Conservation (phyloP, 2,113 vertebrate genomes). For the Bos javanicus region DNA sequence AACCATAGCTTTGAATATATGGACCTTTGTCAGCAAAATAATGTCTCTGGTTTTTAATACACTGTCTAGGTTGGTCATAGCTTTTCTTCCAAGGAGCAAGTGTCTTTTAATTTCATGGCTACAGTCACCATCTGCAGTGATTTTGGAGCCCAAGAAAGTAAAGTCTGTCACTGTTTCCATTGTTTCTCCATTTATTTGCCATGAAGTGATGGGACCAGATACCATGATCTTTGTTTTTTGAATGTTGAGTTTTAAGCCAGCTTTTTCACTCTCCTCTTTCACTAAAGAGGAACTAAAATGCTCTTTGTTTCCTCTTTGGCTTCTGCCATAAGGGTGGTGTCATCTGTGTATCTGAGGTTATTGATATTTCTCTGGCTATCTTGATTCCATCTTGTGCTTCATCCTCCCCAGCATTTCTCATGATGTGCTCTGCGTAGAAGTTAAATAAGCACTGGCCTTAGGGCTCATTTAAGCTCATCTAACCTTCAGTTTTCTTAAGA, state of each 20-base stretch:
- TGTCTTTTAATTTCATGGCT: neutral
- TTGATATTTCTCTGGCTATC: neutral
- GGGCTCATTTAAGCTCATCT: neutral
- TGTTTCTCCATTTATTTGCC: neutral
- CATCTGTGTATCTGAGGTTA: neutral
- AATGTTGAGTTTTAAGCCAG: neutral
- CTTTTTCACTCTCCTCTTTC: neutral
- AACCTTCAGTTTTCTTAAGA: neutral
- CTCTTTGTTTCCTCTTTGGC: neutral
- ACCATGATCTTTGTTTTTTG: neutral
- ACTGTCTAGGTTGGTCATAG: neutral
- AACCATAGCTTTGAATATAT: neutral
- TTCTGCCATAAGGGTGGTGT: neutral
- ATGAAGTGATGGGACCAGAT: neutral
- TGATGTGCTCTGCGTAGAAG: neutral
- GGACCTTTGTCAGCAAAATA: neutral
- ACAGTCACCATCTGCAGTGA: neutral
- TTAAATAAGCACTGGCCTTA: neutral
- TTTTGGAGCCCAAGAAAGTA: neutral
- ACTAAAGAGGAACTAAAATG: neutral
- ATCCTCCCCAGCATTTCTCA: neutral
- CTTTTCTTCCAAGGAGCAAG: neutral
- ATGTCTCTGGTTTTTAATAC: neutral
- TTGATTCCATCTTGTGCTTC: neutral
- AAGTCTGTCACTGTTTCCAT: neutral